Conservation (phyloP, 2,888 invertebrate genomes). For the Teinopalpus imperialis region DNA sequence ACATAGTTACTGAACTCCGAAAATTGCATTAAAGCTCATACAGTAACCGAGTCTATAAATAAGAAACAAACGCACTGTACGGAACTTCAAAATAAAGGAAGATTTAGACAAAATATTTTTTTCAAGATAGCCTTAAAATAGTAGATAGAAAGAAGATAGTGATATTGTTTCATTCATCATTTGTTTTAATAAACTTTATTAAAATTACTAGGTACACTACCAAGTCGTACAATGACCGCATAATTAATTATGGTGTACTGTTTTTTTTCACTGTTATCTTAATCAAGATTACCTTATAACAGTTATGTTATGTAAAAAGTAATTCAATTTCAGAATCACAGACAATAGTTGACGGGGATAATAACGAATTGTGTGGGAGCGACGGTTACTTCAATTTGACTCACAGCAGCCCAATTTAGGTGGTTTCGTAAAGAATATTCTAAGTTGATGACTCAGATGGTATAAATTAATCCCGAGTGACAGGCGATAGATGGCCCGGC, state of each 20-base stretch:
- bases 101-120: no score
- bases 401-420: slow-evolving; percentile 31
- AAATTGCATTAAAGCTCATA: no score
- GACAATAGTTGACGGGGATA: slow-evolving; percentile 14
- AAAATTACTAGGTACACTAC: no score
- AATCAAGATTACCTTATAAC: slow-evolving; percentile 1
- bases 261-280: slow-evolving; percentile 10
- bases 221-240: not conserved
- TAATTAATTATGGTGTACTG: not conserved
- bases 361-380: slow-evolving; percentile 18
- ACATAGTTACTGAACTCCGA: no score
- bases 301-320: slow-evolving; percentile 18
- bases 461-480: slow-evolving; percentile 48
- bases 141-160: no score
- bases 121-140: no score
- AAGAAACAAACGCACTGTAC: no score
- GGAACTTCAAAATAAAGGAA: no score
- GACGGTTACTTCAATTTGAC: slow-evolving; percentile 18
- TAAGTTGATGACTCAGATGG: slow-evolving; percentile 26
- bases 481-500: slow-evolving; percentile 38
- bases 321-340: slow-evolving; percentile 17
- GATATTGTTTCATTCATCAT: no score
- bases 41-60: no score
- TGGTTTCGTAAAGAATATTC: slow-evolving; percentile 47
- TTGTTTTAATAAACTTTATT: no score